Evolutionary conservation across 2,113 vertebrate genomes (phyloP).

Genomic region (Ctenodactylus gundi): DNA sequence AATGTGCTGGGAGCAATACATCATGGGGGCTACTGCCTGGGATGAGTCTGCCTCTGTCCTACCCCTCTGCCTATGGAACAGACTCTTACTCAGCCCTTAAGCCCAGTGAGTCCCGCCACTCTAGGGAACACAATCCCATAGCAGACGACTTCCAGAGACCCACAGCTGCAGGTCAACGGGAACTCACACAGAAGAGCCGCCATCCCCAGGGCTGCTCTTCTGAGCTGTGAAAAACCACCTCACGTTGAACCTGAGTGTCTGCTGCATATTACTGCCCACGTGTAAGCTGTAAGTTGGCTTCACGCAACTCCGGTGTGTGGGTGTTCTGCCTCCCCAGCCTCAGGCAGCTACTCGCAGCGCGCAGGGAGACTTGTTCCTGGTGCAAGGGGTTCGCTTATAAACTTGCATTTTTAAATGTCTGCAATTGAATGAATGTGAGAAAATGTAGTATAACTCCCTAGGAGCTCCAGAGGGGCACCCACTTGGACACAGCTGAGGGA

Average conservation of each 20-base stretch:
- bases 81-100: too few species aligned
- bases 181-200: background rate
- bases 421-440: background rate
- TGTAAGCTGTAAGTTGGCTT: too few species aligned
- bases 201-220: background rate
- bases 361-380: background rate
- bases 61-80: too few species aligned
- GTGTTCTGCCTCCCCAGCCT: background rate
- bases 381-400: background rate
- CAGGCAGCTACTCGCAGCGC: background rate
- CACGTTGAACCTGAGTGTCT: background rate
- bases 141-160: background rate
- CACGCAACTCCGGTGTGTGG: background rate
- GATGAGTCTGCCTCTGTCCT: accelerated
- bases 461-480: accelerated
- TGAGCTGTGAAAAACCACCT: too few species aligned
- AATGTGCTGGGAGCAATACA: too few species aligned
- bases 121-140: accelerated
- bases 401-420: background rate
- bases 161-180: background rate
- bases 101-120: background rate
- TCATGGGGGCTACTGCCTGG: too few species aligned
- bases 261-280: too few species aligned
- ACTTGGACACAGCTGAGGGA: background rate
- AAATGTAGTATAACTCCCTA: background rate